Evolutionary conservation across 2,113 vertebrate genomes (phyloP).

Genomic region (Loxodonta africana): DNA sequence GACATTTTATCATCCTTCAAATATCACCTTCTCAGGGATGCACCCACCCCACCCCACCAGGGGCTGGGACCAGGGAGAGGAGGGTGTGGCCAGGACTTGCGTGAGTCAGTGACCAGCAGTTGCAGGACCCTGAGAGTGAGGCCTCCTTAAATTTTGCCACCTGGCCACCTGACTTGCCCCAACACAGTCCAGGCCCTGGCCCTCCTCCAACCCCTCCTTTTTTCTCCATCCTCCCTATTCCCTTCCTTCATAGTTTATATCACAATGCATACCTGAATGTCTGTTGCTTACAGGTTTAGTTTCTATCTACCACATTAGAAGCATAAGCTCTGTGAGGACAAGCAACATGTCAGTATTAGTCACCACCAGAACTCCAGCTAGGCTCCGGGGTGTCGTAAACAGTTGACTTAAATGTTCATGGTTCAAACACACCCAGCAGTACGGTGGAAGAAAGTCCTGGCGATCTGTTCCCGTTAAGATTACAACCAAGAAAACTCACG

Average conservation of each 20-base stretch:
- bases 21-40: no score
- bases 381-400: no score
- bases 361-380: neutral
- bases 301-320: neutral
- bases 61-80: no score
- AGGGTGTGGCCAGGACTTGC: neutral
- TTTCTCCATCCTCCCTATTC: neutral
- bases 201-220: neutral
- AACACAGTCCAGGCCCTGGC: neutral
- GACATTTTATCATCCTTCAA: no score
- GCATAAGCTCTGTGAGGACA: neutral
- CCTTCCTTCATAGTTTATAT: neutral
- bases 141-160: neutral
- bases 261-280: neutral
- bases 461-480: no score
- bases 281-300: neutral
- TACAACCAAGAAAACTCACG: no score
- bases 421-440: no score
- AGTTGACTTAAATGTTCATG: no score
- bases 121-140: neutral
- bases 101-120: neutral
- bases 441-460: no score
- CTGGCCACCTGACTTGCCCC: neutral
- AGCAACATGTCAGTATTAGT: neutral
- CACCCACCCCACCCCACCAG: no score